Evolutionary conservation across 37 sponge, comb jelly and placozoan genomes (phyloP), one percentile per base, ranked within the genome.

Genomic region (Aplysina aerophoba): DNA sequence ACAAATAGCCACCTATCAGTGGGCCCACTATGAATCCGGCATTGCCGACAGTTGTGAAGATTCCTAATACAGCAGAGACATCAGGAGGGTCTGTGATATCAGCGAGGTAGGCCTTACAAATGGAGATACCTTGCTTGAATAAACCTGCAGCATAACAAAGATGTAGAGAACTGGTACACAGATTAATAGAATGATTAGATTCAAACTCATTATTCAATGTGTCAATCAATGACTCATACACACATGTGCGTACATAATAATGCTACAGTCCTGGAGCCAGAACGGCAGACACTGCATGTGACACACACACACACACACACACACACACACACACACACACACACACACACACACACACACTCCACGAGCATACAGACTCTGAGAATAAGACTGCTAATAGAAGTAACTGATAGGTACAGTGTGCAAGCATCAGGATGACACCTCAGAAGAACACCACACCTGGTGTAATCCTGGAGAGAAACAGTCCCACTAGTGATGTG

Each of bases 21-120:
- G 94, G 94, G 0, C 94, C 94, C 27, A 90, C 82, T 8, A 93
- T 93, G 85, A 93, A 93, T 0, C 94, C 94, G 4, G 85, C 75
- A 64, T 83, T 90, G 31, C 90, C 85, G 55, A 83, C 24, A 20
- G 88, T 82, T 28, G 87, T 89, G 79, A 87, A 93, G 40, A 58
- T 17, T 15, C 94, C 92, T 14, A 91, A 57, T 0, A 85, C 68
- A 15, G 80, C 65, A 24, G 83, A 81, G 31, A 82, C 64, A 17
- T 94, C 87, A 21, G 66, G 27, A 5, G 37, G 31, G 0, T 19
- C 25, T 13, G 90, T 78, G 53, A 89, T 84, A 65, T 94, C 95
- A 14, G 90, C 38, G 19, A 94, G 62, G 59, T 81, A 91, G 24
- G 86, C 91, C 44, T 87, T 89, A 44, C 85, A 25, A 31, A 84